These are phyloP conservation scores for Trissonchulus latispiculum DNA, from an alignment of 2,888 invertebrate genomes.

Conservation along the genomic window DNA sequence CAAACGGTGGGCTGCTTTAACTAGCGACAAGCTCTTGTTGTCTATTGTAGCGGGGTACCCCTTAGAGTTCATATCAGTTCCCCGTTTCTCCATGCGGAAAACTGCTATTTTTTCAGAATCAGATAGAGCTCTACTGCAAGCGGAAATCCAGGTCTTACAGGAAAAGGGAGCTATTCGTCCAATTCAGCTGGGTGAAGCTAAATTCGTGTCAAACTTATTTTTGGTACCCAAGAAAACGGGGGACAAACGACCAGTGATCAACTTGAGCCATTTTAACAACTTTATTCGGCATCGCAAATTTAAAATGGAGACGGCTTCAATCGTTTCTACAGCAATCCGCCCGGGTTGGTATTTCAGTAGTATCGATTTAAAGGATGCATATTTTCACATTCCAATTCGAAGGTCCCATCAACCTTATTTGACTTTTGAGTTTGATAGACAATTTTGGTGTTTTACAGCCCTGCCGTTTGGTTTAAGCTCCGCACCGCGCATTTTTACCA, in stretches of 20 bases:
- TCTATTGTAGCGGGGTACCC: neutral
- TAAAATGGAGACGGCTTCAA: neutral
- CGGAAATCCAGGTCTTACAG: neutral
- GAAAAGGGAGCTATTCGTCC: neutral
- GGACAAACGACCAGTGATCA: neutral
- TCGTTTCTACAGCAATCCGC: neutral
- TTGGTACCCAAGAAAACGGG: neutral
- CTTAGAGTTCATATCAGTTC: neutral
- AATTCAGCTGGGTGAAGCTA: neutral
- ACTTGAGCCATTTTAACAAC: neutral
- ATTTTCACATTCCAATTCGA: neutral
- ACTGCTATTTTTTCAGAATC: neutral
- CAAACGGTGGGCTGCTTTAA: neutral
- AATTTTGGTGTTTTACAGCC: neutral
- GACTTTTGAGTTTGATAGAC: neutral
- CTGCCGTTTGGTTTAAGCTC: neutral
- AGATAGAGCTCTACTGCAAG: too few relatives aligned
- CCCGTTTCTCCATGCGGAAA: too few relatives aligned
- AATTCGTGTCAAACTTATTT: neutral
- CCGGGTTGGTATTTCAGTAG: neutral
- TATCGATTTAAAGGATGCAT: neutral
- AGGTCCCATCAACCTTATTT: neutral
- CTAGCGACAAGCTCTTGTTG: neutral
- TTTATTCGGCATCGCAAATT: neutral
- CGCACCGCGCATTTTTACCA: neutral